Conservation (phyloP, 2,888 invertebrate species). For the Thyatira batis region DNA sequence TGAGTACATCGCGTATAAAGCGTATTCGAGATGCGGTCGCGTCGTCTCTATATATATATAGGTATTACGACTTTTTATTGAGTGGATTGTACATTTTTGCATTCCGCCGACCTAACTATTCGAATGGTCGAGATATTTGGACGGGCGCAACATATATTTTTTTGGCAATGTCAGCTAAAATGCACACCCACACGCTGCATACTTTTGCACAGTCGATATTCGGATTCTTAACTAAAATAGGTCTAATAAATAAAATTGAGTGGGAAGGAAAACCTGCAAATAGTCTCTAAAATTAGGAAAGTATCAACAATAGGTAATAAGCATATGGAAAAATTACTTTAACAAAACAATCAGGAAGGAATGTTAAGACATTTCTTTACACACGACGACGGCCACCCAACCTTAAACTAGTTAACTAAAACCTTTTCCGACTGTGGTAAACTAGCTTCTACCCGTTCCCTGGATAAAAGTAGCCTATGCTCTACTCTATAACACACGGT, state of each 20-base stretch:
- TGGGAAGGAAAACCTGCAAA: not conserved
- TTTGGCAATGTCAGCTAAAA: constrained; percentile 45
- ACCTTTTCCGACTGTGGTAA: too few relatives aligned
- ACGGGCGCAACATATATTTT: constrained; percentile 42
- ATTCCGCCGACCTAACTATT: constrained; percentile 51
- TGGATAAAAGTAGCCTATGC: too few relatives aligned
- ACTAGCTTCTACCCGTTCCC: too few relatives aligned
- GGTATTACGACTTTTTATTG: constrained; percentile 79
- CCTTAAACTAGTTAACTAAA: too few relatives aligned
- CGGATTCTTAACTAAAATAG: constrained; percentile 29
- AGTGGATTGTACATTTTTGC: constrained; percentile 77
- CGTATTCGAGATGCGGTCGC: constrained; percentile 79
- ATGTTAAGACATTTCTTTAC: too few relatives aligned
- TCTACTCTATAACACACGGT: too few relatives aligned
- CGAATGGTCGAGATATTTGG: constrained; percentile 53
- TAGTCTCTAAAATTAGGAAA: not conserved
- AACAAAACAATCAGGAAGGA: too few relatives aligned
- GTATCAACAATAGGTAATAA: not conserved
- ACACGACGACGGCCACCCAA: too few relatives aligned
- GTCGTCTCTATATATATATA: constrained; percentile 73
- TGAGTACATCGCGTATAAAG: constrained; percentile 81
- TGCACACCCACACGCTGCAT: constrained; percentile 43
- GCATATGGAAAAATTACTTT: too few relatives aligned
- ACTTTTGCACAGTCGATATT: constrained; percentile 21
- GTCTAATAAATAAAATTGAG: constrained; percentile 20